Evolutionary conservation across 2,888 invertebrate species (phyloP).

Genomic region (Psylliodes chrysocephalus): DNA sequence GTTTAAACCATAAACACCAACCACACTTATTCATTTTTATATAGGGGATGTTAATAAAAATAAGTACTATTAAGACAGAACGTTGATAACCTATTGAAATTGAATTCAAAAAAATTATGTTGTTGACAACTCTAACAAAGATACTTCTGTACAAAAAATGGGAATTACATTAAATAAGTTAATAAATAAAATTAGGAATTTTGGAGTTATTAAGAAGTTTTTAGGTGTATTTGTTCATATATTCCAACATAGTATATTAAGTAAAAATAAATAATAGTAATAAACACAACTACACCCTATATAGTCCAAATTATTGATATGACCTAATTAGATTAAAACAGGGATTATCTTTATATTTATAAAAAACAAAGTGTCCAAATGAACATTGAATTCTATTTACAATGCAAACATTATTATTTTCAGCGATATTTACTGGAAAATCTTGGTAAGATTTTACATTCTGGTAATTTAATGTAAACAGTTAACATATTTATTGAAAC

Average conservation of each 20-base stretch:
- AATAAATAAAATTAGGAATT: not conserved
- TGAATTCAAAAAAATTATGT: too few species aligned
- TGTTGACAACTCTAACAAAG: too few species aligned
- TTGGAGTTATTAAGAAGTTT: not conserved
- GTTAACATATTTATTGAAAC: not conserved
- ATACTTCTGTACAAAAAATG: too few species aligned
- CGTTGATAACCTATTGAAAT: too few species aligned
- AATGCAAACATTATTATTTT: not conserved
- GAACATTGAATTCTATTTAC: not conserved
- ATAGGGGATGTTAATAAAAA: too few species aligned
- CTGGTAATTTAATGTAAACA: not conserved
- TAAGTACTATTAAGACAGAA: too few species aligned
- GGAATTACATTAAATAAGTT: too few species aligned
- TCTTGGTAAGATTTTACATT: not conserved
- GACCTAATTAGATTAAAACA: constrained; percentile 13
- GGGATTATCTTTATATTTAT: not conserved
- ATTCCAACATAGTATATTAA: not conserved
- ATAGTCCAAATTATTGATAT: constrained; percentile 17
- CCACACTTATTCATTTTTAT: too few species aligned
- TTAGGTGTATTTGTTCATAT: not conserved
- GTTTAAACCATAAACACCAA: too few species aligned
- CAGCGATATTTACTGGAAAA: not conserved
- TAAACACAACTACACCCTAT: constrained; percentile 12
- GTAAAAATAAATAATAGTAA: not conserved
- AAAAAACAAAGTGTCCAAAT: not conserved